These are phyloP conservation scores for Acrocephalus arundinaceus DNA, from an alignment of 2,113 vertebrate genomes.

Conservation along the genomic window DNA sequence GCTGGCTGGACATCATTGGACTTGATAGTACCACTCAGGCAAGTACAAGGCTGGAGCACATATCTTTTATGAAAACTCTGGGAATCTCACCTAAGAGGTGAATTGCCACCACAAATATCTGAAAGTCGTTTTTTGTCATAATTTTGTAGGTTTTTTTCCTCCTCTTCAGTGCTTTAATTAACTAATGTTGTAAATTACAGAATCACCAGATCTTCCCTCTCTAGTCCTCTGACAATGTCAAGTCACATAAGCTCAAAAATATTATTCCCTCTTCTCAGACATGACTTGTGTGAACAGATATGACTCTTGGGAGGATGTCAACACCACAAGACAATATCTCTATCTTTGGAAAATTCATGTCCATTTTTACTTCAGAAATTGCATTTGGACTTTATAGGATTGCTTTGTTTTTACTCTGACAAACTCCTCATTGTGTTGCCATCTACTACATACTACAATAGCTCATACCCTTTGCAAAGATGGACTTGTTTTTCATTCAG, in stretches of 20 bases:
- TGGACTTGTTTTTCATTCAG: not conserved
- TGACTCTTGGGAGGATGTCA: not conserved
- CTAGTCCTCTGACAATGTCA: not conserved
- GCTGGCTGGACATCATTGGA: not conserved
- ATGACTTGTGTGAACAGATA: not conserved
- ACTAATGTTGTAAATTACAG: not conserved
- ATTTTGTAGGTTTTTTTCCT: not conserved
- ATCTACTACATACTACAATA: not conserved
- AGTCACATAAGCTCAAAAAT: not conserved
- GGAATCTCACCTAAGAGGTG: not conserved
- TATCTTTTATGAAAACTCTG: not conserved
- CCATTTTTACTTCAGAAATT: not conserved
- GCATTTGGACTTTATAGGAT: not conserved
- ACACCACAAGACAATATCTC: not conserved
- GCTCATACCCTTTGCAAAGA: not conserved
- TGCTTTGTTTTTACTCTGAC: not conserved
- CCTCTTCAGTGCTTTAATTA: not conserved
- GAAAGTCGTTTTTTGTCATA: not conserved
- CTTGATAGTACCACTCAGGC: not conserved
- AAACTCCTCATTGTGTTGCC: not conserved
- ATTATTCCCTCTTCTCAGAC: not conserved
- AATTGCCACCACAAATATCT: not conserved
- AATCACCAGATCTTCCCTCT: not conserved
- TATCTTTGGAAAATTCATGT: not conserved
- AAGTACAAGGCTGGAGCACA: not conserved